Percentiles rank a stretch among this genome's conserved stretches.
These are phyloP conservation scores for Urocolius indicus DNA, from an alignment of 2,113 vertebrate genomes.

Conservation along the genomic window DNA sequence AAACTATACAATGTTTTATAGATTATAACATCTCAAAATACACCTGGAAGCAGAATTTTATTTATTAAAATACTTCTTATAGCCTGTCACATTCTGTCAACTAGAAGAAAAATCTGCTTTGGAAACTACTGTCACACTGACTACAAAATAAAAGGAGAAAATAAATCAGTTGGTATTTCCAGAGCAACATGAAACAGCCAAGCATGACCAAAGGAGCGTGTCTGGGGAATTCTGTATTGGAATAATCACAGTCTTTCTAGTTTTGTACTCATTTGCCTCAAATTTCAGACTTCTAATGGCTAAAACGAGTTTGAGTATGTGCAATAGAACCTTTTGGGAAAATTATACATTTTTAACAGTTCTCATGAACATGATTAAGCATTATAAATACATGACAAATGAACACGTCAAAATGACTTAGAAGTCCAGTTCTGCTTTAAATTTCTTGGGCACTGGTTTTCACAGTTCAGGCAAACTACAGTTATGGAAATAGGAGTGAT, in stretches of 20 bases:
- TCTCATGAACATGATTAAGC: not conserved
- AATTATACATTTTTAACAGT: not conserved
- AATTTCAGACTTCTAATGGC: not conserved
- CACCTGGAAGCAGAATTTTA: constrained; percentile 34
- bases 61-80: constrained; percentile 52
- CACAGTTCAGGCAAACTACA: not conserved
- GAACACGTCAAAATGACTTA: not conserved
- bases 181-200: not conserved
- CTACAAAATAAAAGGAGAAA: constrained; percentile 23
- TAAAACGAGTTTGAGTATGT: not conserved
- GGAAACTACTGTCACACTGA: constrained; percentile 4
- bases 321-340: not conserved
- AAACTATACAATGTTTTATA: constrained; percentile 34
- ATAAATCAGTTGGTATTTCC: constrained; percentile 10
- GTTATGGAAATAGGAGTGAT: not conserved
- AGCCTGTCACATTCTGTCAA: constrained; percentile 42
- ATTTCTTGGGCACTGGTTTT: not conserved
- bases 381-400: not conserved
- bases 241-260: not conserved
- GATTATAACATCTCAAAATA: constrained; percentile 18
- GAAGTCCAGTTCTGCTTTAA: not conserved
- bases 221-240: not conserved
- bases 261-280: not conserved
- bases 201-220: not conserved
- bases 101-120: constrained; percentile 32